Percentiles rank a stretch among this genome's conserved stretches.
Evolutionary conservation across 2,113 vertebrate species (phyloP).

Genomic region (Camelus dromedarius): DNA sequence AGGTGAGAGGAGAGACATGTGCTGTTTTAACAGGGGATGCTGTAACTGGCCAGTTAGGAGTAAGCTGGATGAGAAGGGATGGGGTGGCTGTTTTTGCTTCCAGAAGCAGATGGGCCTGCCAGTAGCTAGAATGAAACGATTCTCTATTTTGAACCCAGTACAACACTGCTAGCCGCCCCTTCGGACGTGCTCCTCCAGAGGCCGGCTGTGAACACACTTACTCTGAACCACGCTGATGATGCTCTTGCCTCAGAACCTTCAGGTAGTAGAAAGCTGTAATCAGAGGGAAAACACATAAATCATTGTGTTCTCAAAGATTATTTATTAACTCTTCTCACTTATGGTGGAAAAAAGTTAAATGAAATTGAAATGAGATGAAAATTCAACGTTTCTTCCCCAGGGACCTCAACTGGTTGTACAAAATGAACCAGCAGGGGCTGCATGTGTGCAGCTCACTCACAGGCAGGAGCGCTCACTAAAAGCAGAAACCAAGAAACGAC

Average conservation of each 20-base stretch:
- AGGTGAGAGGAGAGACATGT: neutral
- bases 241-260: neutral
- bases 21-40: rapidly evolving
- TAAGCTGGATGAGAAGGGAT: neutral
- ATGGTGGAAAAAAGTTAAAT: neutral
- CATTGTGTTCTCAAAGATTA: constrained; percentile 49
- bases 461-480: neutral
- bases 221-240: neutral
- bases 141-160: neutral
- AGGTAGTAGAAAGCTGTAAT: neutral
- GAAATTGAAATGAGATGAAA: constrained; percentile 14
- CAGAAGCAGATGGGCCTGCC: neutral
- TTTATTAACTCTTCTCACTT: constrained; percentile 65
- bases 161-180: rapidly evolving
- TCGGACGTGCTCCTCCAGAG: neutral
- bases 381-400: neutral
- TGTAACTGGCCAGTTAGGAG: rapidly evolving
- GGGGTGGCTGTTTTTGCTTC: neutral
- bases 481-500: neutral
- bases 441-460: neutral
- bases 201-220: rapidly evolving
- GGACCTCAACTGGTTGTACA: neutral
- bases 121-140: neutral
- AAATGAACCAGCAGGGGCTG: neutral
- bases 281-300: neutral